Percentiles rank a stretch among this genome's conserved stretches.
These are phyloP conservation scores for Drosophila meridiana DNA, from an alignment of 2,888 invertebrate genomes.

Conservation along the genomic window DNA sequence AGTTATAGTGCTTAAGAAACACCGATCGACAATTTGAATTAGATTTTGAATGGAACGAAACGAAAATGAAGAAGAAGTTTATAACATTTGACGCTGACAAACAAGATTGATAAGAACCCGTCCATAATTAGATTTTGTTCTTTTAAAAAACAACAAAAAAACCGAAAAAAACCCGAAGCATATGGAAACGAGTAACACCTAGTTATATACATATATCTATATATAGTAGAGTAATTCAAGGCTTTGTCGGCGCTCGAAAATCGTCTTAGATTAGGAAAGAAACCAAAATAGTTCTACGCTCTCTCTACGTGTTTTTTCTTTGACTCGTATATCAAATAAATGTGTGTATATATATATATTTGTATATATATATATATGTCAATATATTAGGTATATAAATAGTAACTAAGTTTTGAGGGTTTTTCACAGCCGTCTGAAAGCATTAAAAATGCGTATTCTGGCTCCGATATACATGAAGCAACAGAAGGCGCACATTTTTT, in stretches of 20 bases:
- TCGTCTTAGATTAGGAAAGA: slow-evolving; percentile 25
- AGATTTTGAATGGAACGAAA: slow-evolving; percentile 41
- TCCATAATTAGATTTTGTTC: slow-evolving; percentile 81
- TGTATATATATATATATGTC: background rate
- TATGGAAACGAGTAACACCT: slow-evolving; percentile 22
- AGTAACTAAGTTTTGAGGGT: slow-evolving; percentile 1
- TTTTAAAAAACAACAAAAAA: slow-evolving; percentile 32
- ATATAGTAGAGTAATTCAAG: slow-evolving; percentile 3
- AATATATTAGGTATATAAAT: slow-evolving; percentile 3
- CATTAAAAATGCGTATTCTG: slow-evolving; percentile 3
- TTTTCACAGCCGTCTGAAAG: background rate
- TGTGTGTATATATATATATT: slow-evolving; percentile 4
- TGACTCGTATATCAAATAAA: slow-evolving; percentile 31
- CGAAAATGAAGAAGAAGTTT: slow-evolving; percentile 13
- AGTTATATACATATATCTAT: slow-evolving; percentile 13
- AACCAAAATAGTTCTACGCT: slow-evolving; percentile 28
- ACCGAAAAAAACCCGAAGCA: slow-evolving; percentile 15
- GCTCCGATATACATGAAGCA: too few relatives aligned
- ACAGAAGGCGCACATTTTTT: background rate
- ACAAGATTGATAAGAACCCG: slow-evolving; percentile 83
- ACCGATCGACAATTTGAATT: slow-evolving; percentile 23
- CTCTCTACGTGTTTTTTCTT: slow-evolving; percentile 58
- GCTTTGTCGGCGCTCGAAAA: slow-evolving; percentile 34
- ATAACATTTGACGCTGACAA: slow-evolving; percentile 61
- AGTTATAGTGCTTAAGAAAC: slow-evolving; percentile 40